Evolutionary conservation across 2,113 vertebrate genomes (phyloP).

Genomic region (Zosterops lateralis): DNA sequence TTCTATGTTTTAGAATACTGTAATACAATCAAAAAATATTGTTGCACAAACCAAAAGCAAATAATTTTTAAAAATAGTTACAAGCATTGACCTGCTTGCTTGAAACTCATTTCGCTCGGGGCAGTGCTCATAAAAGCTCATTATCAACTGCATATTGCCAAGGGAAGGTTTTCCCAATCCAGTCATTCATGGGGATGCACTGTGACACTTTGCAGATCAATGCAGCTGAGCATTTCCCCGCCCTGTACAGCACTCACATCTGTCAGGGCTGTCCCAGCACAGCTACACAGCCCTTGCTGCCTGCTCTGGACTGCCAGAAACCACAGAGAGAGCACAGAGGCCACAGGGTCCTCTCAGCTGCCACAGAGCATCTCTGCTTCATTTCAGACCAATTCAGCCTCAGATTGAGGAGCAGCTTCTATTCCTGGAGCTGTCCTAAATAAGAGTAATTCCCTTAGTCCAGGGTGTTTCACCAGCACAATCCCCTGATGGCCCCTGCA

Average conservation of each 20-base stretch:
- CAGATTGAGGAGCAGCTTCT: neutral
- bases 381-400: neutral
- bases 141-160: neutral
- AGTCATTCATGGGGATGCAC: neutral
- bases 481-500: neutral
- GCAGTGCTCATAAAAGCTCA: neutral
- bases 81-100: neutral
- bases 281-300: neutral
- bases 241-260: neutral
- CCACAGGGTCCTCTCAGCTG: neutral
- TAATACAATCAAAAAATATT: neutral
- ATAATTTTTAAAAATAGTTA: neutral
- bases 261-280: neutral
- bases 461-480: neutral
- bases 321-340: neutral
- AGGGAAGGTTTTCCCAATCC: neutral
- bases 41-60: neutral
- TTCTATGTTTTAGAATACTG: neutral
- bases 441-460: neutral
- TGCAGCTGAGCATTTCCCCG: neutral
- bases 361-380: neutral
- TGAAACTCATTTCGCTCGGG: conserved; percentile 4
- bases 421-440: neutral
- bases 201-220: conserved; percentile 5
- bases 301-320: neutral